Evolutionary conservation across 2,888 invertebrate species (phyloP).

Genomic region (Apodemia zela): DNA sequence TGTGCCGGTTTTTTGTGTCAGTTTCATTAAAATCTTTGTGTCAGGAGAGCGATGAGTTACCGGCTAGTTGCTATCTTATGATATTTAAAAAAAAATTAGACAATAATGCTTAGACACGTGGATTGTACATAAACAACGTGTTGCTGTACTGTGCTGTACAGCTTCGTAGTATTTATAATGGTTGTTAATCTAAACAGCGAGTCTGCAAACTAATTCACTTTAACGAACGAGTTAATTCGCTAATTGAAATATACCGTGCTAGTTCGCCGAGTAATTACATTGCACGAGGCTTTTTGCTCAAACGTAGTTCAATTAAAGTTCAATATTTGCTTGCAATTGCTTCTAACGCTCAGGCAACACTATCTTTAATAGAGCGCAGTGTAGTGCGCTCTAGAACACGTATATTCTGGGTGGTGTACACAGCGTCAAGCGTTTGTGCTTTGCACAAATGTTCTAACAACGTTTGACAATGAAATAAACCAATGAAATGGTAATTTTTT

Average conservation of each 20-base stretch:
- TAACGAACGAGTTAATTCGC: constrained; percentile 3
- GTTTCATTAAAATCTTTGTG: no score
- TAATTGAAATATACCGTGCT: constrained; percentile 3
- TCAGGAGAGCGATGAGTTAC: no score
- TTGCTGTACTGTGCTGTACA: no score
- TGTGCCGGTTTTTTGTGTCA: no score
- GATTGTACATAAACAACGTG: no score
- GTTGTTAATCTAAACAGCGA: not conserved
- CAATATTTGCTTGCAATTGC: constrained; percentile 3
- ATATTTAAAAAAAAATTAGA: no score
- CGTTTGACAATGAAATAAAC: not conserved
- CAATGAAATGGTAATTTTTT: no score
- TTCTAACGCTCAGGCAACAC: not conserved
- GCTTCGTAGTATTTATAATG: no score
- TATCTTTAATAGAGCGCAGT: not conserved
- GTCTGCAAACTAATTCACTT: constrained; percentile 1
- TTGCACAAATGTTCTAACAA: not conserved
- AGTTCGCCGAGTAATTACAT: not conserved
- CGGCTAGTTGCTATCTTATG: no score
- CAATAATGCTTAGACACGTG: no score
- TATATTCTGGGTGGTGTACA: not conserved
- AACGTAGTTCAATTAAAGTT: not conserved
- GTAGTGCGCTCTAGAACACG: not conserved
- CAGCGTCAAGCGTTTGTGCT: not conserved
- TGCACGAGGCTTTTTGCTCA: not conserved